Evolutionary conservation across 2,113 vertebrate genomes (phyloP), one percentile per base, ranked within the genome.

Genomic region (Datnioides undecimradiatus): DNA sequence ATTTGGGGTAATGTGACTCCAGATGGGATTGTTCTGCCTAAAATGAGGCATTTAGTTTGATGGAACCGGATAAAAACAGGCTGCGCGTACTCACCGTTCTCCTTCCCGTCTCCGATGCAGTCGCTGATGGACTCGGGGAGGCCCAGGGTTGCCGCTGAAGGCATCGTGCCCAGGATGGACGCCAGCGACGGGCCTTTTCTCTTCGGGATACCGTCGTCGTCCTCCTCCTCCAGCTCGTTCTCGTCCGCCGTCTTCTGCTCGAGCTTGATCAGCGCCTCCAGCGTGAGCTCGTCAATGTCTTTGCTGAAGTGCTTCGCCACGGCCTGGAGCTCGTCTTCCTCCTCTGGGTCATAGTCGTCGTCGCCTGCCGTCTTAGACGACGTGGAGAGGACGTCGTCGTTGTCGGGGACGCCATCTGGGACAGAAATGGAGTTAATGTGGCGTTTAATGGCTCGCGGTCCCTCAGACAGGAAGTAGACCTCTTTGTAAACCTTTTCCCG

Each of bases 251-350:
- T 55, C 36, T 5, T 67, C 59, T 73, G 66, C 58, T 90, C 89
- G 21, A 91, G 78, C 0, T 76, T 69, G 3, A 70, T 41, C 59
- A 93, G 84, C 6, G 29, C 93, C 69, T 52, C 93, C 77, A 49
- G 91, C 59, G 4, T 95, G 67, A 76, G 95, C 79, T 82, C 91
- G 34, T 86, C 95, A 2, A 97, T 94, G 66, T 96, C 95, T 79
- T 96, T 95, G 87, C 95, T 96, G 55, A 99, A 94, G 89, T 97
- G 97, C 76, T 94, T 95, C 62, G 97, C 97, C 0, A 95, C 96
- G 0, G 96, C 97, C 89, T 94, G 93, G 17, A 99, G 93, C 58
- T 97, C 85, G 0, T 90, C 85, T 0, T 86, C 97, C 45, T 96
- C 96, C 0, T 97, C 95, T 0, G 71, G 73, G 0, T 97, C 97